These are phyloP conservation scores for Pimpla rufipes DNA, from an alignment of 2,888 invertebrate genomes.

Conservation along the genomic window DNA sequence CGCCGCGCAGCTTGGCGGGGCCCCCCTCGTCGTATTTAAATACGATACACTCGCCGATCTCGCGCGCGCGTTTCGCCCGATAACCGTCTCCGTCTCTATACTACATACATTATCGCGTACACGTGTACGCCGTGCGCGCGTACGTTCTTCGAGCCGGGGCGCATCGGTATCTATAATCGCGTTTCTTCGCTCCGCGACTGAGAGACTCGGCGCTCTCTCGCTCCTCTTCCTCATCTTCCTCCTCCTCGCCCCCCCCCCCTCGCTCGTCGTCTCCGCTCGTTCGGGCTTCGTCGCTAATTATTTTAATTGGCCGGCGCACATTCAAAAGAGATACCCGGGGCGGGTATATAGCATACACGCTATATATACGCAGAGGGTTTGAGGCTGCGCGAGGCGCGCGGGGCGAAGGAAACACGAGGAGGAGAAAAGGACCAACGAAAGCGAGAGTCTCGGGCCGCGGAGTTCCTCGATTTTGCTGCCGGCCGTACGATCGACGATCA, in stretches of 20 bases:
- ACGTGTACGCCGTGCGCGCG: slow-evolving; percentile 6
- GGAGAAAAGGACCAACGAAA: slow-evolving; percentile 27
- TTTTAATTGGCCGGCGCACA: slow-evolving; percentile 85
- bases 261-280: slow-evolving; percentile 73
- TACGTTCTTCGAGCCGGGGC: slow-evolving; percentile 39
- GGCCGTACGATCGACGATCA: slow-evolving; percentile 71
- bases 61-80: slow-evolving; percentile 22
- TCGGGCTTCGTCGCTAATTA: slow-evolving; percentile 85
- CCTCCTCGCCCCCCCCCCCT: slow-evolving; percentile 11
- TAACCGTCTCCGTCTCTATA: slow-evolving; percentile 41
- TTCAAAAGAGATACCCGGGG: slow-evolving; percentile 83
- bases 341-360: slow-evolving; percentile 52
- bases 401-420: slow-evolving; percentile 28
- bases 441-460: slow-evolving; percentile 4
- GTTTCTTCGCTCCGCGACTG: not conserved
- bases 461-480: slow-evolving; percentile 59
- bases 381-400: not conserved
- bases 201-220: too few relatives aligned
- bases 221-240: not conserved
- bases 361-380: too few relatives aligned
- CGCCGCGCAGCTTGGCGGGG: too few relatives aligned
- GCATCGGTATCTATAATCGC: slow-evolving; percentile 54
- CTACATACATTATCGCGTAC: slow-evolving; percentile 36
- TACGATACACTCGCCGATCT: slow-evolving; percentile 30
- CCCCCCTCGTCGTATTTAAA: slow-evolving; percentile 56